These are phyloP conservation scores for Auanema freiburgensis DNA, from an alignment of 2,888 invertebrate species.

Conservation along the genomic window DNA sequence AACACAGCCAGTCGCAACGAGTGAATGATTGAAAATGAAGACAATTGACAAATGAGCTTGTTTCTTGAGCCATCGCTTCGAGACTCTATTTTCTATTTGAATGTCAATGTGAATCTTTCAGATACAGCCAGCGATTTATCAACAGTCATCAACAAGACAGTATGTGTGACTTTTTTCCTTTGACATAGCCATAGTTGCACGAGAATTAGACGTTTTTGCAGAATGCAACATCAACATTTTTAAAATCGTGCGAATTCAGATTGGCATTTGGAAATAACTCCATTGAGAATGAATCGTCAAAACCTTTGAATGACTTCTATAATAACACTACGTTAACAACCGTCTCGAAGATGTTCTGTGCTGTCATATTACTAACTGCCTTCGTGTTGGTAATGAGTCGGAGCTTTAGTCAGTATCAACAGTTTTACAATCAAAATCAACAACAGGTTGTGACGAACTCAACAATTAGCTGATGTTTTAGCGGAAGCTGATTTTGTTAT, in stretches of 20 bases:
- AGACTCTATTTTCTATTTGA: neutral
- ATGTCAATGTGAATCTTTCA: neutral
- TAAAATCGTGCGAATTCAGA: constrained; percentile 28
- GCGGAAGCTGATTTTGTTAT: no score
- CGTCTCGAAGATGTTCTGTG: constrained; percentile 46
- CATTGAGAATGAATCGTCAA: constrained; percentile 35
- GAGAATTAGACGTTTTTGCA: neutral
- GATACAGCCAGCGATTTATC: constrained; percentile 16
- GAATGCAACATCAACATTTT: neutral
- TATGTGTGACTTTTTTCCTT: neutral
- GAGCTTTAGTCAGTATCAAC: constrained; percentile 26
- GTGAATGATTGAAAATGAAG: no score
- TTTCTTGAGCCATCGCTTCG: no score
- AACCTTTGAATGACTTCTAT: constrained; percentile 53
- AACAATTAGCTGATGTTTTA: no score
- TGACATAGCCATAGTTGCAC: neutral
- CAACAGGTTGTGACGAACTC: no score
- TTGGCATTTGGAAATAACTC: constrained; percentile 45
- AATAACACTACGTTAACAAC: constrained; percentile 56
- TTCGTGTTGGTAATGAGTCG: constrained; percentile 48
- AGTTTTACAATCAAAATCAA: no score
- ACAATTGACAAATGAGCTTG: no score
- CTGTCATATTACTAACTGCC: constrained; percentile 41
- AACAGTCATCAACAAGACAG: constrained; percentile 28
- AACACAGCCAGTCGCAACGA: no score